A percentile compares a stretch with the other conserved stretches of the same genome.
Conservation (phyloP, 2,888 invertebrate species). For the Trachelus troglodyta region DNA sequence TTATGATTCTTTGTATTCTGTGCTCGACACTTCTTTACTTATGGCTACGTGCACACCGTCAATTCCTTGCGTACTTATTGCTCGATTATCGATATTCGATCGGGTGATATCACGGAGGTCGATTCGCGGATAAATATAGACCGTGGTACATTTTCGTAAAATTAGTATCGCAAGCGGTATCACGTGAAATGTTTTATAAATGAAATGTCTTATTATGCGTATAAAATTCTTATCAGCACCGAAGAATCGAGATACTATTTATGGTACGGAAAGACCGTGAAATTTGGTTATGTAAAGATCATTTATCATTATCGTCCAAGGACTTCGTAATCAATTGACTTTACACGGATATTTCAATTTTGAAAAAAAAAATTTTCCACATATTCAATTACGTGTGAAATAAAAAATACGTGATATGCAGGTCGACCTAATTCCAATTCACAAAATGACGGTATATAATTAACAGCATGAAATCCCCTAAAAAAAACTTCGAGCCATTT, state of each 20-base stretch:
- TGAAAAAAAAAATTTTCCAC: not conserved
- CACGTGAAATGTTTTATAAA: not conserved
- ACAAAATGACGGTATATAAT: not conserved
- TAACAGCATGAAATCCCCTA: not conserved
- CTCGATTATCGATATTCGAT: not conserved
- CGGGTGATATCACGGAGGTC: not conserved
- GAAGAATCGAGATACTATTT: not conserved
- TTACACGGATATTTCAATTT: not conserved
- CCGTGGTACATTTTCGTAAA: not conserved
- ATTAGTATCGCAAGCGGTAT: not conserved
- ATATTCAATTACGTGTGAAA: not conserved
- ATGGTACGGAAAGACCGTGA: not conserved
- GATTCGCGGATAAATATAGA: not conserved
- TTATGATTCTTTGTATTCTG: not conserved
- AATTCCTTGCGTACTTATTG: not conserved
- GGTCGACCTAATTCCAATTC: not conserved
- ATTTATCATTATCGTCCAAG: not conserved
- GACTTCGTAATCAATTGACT: not conserved
- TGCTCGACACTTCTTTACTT: not conserved
- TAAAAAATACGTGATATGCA: not conserved
- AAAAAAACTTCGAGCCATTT: not conserved
- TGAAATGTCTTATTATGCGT: not conserved
- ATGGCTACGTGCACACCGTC: not conserved
- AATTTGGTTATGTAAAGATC: not conserved
- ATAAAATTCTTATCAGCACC: not conserved